phyloP scores from a whole-genome alignment of 1,140 invertebrate genomes.

The Drosophila bocqueti region DNA sequence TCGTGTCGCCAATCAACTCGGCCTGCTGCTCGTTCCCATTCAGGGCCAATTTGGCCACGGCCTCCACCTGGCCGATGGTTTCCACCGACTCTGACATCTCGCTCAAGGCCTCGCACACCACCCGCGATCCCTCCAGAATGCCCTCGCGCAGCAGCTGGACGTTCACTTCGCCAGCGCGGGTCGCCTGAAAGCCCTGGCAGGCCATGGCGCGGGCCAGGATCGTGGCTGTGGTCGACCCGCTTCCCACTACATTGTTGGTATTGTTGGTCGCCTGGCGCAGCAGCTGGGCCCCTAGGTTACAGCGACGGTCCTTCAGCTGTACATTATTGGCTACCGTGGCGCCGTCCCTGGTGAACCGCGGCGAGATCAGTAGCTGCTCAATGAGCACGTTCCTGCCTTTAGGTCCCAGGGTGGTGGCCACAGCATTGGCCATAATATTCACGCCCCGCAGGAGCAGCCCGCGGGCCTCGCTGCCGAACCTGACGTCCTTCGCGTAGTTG shows the following conservation, averaged over 20 bases:
- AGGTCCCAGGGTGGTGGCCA: slow-evolving; percentile 98
- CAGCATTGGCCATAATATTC: slow-evolving; percentile 96
- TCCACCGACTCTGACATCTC: slow-evolving; percentile 93
- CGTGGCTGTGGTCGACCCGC: slow-evolving; percentile 97
- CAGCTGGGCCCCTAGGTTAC: slow-evolving; percentile 97
- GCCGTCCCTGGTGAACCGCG: slow-evolving; percentile 99
- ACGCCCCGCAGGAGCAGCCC: slow-evolving; percentile 96
- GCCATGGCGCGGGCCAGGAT: slow-evolving; percentile 96
- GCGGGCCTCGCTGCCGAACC: slow-evolving; percentile 96
- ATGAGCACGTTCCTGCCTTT: slow-evolving; percentile 98
- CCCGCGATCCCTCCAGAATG: slow-evolving; percentile 95
- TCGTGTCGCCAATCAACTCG: slow-evolving; percentile 95
- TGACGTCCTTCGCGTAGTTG: slow-evolving; percentile 93
- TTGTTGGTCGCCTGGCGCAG: slow-evolving; percentile 98
- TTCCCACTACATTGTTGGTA: slow-evolving; percentile 97
- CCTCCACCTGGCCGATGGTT: slow-evolving; percentile 97
- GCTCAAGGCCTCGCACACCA: slow-evolving; percentile 92
- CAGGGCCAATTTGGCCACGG: slow-evolving; percentile 97
- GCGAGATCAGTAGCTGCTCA: slow-evolving; percentile 97
- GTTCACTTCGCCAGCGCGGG: slow-evolving; percentile 90
- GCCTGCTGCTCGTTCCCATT: slow-evolving; percentile 97
- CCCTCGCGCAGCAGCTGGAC: slow-evolving; percentile 95
- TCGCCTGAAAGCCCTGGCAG: slow-evolving; percentile 91
- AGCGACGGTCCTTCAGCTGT: slow-evolving; percentile 96
- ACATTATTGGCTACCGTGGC: slow-evolving; percentile 97